These are phyloP conservation scores for Lasiurus borealis DNA, from an alignment of 2,113 vertebrate genomes.

Conservation along the genomic window DNA sequence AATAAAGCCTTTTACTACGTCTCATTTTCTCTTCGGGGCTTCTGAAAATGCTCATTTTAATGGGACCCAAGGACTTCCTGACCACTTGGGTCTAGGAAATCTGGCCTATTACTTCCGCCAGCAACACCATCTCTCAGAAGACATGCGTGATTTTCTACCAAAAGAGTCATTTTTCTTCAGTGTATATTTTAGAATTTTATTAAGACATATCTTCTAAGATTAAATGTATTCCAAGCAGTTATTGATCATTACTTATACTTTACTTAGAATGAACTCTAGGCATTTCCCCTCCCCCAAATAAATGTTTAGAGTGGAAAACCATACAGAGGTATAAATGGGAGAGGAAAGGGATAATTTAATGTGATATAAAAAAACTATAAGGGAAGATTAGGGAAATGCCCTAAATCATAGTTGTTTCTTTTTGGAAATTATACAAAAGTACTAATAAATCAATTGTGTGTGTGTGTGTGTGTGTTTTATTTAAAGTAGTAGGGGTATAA, in stretches of 20 bases:
- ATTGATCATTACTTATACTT: not conserved
- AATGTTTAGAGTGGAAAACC: not conserved
- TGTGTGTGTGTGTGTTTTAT: not conserved
- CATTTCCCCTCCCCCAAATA: not conserved
- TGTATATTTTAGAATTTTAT: not conserved
- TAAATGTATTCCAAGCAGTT: not conserved
- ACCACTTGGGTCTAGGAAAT: too few relatives aligned
- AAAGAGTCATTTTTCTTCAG: not conserved
- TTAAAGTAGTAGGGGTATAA: not conserved
- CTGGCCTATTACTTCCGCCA: too few relatives aligned
- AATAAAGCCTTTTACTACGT: too few relatives aligned
- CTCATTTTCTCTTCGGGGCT: too few relatives aligned
- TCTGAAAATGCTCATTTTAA: too few relatives aligned
- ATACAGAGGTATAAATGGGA: not conserved
- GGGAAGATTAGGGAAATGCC: not conserved
- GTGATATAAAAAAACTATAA: not conserved
- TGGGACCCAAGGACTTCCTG: too few relatives aligned
- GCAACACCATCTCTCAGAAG: not conserved
- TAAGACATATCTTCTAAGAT: not conserved
- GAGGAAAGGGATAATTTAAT: not conserved
- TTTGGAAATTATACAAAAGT: not conserved
- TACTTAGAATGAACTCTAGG: not conserved
- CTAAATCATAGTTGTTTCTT: not conserved
- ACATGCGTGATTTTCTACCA: not conserved
- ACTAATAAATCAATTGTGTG: not conserved